These are phyloP conservation scores for Adelphocoris suturalis DNA, from an alignment of 2,888 invertebrate genomes.

Conservation along the genomic window DNA sequence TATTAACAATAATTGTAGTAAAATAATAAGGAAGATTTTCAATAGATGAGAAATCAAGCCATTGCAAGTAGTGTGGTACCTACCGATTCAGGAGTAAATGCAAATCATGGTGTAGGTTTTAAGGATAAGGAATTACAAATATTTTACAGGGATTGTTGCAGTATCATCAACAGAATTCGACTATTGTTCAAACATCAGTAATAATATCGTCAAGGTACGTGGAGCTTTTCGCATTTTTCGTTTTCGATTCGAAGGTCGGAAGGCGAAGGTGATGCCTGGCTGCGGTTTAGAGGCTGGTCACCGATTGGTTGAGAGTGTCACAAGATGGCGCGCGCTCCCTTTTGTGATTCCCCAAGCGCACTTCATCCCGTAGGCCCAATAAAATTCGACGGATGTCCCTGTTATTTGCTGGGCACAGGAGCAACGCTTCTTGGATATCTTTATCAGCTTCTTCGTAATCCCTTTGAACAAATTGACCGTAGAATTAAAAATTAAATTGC, in stretches of 20 bases:
- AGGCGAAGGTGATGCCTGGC: background rate
- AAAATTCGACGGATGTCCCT: conserved; percentile 87
- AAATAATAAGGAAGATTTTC: background rate
- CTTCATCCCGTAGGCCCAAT: conserved; percentile 87
- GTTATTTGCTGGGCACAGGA: conserved; percentile 85
- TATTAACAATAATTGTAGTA: background rate
- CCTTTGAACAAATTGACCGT: conserved; percentile 77
- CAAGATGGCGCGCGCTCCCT: conserved; percentile 74
- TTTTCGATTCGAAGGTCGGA: conserved; percentile 16
- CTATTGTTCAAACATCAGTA: background rate
- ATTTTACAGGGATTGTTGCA: background rate
- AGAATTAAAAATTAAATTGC: background rate
- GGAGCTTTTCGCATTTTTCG: background rate
- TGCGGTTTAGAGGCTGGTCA: conserved; percentile 75
- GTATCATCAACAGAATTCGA: background rate
- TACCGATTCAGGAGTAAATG: background rate
- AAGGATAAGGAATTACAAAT: background rate
- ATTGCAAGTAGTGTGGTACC: too few species aligned
- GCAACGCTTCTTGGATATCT: conserved; percentile 90
- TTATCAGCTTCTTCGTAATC: conserved; percentile 86
- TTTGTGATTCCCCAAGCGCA: conserved; percentile 77
- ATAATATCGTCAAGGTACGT: background rate
- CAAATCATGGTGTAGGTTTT: background rate
- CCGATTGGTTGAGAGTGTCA: conserved; percentile 76
- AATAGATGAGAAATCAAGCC: too few species aligned